Evolutionary conservation across 2,888 invertebrate species (phyloP), one percentile per base, ranked within the genome.

Genomic region (Oscheius myriophilus): DNA sequence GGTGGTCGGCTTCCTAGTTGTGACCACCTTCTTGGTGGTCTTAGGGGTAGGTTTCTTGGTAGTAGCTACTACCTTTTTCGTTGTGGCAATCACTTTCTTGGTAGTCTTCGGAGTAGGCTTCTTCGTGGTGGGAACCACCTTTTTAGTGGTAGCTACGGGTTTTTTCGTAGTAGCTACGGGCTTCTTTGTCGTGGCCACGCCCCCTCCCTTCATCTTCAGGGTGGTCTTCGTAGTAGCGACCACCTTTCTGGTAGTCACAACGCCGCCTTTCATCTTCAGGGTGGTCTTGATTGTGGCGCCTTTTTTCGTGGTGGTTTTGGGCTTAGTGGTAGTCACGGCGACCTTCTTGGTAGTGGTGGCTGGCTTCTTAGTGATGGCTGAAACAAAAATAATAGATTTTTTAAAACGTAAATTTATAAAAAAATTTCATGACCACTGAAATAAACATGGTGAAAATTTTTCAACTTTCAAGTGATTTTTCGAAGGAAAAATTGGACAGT

Each of bases 1-100:
- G 9, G 39, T 39, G 1, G 45, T 4, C 1, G 43, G 21, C 16
- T 58, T 58, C 26, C 18, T 42, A 1, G 58, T 58, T 43, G 43
- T 58, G 14, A n/a, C 21, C 23, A 25, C 43, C 58, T 58, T 57
- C 21, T 42, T 57, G 41, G 57, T 57, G 42, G 57, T 57, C 25
- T 21, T 53, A 6, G 18, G 25, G 18, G 49, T 18, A 49, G 49
- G 21, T 7, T 49, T 49, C 18, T 49, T 49, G 1, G 49, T 49
- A 1, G 49, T 49, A 18, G 49, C 21, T 11, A 23, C 21, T 3
- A 11, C 18, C 23, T 23, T 58, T 21, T 58, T 58, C 3, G 43
- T 58, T 16, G 58, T 58, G 7, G 43, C 21, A 49, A 16, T 11
- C 3, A 16, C 4, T 16, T 58, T 58, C 21, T 57, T 57, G 33